A percentile compares a stretch with the other conserved stretches of the same genome.
phyloP scores from a whole-genome alignment of 2,888 invertebrate species.

The Drosophila koepferae region DNA sequence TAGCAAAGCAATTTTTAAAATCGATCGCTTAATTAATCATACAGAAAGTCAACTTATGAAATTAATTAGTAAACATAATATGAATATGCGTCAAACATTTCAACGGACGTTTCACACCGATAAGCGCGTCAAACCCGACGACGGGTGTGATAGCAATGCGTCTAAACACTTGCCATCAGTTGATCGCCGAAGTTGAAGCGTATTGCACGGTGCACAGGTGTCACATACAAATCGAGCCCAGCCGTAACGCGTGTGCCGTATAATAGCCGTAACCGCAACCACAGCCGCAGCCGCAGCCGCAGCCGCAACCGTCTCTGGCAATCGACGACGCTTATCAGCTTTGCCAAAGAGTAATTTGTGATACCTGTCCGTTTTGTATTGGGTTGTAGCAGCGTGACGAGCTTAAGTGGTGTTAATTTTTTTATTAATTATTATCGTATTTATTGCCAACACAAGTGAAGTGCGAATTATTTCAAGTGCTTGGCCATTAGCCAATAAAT shows the following conservation, averaged over 20 bases:
- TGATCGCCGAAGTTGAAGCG: slow-evolving; percentile 56
- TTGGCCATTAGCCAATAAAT: slow-evolving; percentile 53
- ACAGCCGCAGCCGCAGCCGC: slow-evolving; percentile 17
- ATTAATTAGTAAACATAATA: slow-evolving; percentile 28
- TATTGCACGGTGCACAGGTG: slow-evolving; percentile 46
- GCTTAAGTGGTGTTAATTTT: slow-evolving; percentile 82
- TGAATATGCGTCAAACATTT: slow-evolving; percentile 13
- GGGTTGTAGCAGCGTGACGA: slow-evolving; percentile 58
- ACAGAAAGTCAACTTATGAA: not conserved
- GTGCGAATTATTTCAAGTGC: slow-evolving; percentile 62
- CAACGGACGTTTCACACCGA: slow-evolving; percentile 32
- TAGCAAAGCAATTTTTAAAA: not conserved
- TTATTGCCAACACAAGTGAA: slow-evolving; percentile 70
- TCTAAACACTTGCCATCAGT: slow-evolving; percentile 48
- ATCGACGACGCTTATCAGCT: slow-evolving; percentile 70
- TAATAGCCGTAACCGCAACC: slow-evolving; percentile 28
- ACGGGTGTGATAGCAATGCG: slow-evolving; percentile 43
- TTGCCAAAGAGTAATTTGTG: slow-evolving; percentile 79
- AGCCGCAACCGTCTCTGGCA: slow-evolving; percentile 32
- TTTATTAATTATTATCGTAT: slow-evolving; percentile 80
- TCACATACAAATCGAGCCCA: slow-evolving; percentile 17
- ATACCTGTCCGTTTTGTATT: slow-evolving; percentile 77
- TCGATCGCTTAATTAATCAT: slow-evolving; percentile 8
- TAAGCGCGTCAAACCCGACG: slow-evolving; percentile 44
- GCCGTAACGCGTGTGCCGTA: slow-evolving; percentile 35